Evolutionary conservation across 2,888 invertebrate genomes (phyloP).

Genomic region (Eristalis tenax): DNA sequence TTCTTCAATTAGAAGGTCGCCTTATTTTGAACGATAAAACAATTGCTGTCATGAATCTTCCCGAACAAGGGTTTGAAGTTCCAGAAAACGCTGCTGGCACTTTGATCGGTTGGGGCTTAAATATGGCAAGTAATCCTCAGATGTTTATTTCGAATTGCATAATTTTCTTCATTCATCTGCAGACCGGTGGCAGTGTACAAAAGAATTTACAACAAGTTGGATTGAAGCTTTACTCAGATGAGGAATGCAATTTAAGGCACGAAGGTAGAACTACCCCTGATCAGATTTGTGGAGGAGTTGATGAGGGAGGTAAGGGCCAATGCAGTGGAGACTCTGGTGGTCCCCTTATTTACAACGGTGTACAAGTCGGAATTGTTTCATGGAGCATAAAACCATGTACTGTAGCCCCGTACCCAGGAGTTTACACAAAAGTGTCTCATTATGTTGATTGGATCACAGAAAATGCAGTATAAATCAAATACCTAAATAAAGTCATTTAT

Average conservation of each 20-base stretch:
- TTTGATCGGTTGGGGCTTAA: conserved; percentile 80
- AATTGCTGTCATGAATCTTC: conserved; percentile 70
- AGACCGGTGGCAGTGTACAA: conserved; percentile 79
- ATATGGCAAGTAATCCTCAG: conserved; percentile 74
- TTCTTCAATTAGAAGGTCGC: conserved; percentile 74
- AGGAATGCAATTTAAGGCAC: conserved; percentile 78
- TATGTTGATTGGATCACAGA: conserved; percentile 77
- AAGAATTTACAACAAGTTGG: conserved; percentile 79
- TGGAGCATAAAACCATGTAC: conserved; percentile 82
- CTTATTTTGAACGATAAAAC: conserved; percentile 58
- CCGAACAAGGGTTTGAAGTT: conserved; percentile 73
- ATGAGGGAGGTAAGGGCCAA: conserved; percentile 81
- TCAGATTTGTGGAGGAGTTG: conserved; percentile 81
- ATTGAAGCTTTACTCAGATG: conserved; percentile 79
- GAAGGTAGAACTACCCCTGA: conserved; percentile 75
- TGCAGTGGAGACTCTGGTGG: conserved; percentile 82
- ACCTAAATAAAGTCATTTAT: neutral
- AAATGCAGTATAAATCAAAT: neutral
- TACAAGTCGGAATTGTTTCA: conserved; percentile 81
- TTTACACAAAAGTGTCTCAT: conserved; percentile 80
- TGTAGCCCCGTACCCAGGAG: conserved; percentile 80
- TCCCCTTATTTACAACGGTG: conserved; percentile 78
- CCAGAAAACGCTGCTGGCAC: conserved; percentile 72
- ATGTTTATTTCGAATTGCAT: neutral
- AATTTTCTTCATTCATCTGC: conserved; percentile 11